Conservation (phyloP, 2,113 vertebrate genomes). For the Pollachius pollachius region DNA sequence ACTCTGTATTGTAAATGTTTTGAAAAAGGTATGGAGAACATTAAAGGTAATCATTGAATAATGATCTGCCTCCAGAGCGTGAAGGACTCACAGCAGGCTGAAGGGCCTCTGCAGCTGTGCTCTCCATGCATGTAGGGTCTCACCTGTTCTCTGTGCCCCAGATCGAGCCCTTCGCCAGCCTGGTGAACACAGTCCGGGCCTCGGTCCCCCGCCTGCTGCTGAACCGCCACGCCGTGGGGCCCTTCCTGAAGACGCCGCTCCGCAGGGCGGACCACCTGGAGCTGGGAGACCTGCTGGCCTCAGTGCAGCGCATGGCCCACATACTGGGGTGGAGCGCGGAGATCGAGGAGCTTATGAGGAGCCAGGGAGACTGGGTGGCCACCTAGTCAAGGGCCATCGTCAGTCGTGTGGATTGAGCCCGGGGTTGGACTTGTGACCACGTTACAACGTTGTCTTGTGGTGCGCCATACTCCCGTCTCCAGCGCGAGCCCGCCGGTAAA, state of each 20-base stretch:
- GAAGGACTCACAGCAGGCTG: too few relatives aligned
- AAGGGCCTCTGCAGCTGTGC: too few relatives aligned
- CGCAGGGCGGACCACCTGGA: slow-evolving; percentile 69
- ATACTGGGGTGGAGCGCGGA: slow-evolving; percentile 69
- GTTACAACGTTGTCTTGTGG: slow-evolving; percentile 27
- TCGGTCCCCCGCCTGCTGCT: slow-evolving; percentile 74
- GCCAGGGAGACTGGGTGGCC: slow-evolving; percentile 50
- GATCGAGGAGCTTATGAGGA: slow-evolving; percentile 70
- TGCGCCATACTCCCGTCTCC: slow-evolving; percentile 8
- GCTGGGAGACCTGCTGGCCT: slow-evolving; percentile 70
- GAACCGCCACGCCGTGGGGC: slow-evolving; percentile 72
- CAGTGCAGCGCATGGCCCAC: slow-evolving; percentile 63
- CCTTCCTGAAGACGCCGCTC: slow-evolving; percentile 63
- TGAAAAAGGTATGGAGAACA: too few relatives aligned
- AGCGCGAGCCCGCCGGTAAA: slow-evolving; percentile 15
- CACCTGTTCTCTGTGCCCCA: slow-evolving; percentile 26
- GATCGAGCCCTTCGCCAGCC: slow-evolving; percentile 78
- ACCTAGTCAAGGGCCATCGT: too few relatives aligned
- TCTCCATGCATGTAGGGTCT: too few relatives aligned
- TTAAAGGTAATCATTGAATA: too few relatives aligned
- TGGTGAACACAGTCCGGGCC: slow-evolving; percentile 74
- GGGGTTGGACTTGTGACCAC: too few relatives aligned
- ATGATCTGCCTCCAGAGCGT: too few relatives aligned
- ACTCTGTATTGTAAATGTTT: too few relatives aligned
- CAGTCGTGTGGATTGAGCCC: too few relatives aligned